These are phyloP conservation scores for Danaus chrysippus DNA, from an alignment of 2,888 invertebrate species.

Conservation along the genomic window DNA sequence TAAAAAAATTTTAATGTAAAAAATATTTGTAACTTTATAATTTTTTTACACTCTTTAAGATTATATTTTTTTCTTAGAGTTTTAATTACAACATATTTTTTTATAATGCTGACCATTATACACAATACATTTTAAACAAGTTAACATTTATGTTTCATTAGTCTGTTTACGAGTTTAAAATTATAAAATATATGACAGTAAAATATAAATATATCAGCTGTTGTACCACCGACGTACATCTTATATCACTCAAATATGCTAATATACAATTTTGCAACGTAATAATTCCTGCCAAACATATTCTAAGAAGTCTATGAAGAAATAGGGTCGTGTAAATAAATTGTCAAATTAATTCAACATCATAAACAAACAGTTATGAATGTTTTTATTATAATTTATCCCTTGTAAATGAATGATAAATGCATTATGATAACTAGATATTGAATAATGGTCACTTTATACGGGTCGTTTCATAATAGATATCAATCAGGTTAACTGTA, in stretches of 20 bases:
- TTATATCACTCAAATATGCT: constrained; percentile 4
- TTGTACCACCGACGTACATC: not conserved
- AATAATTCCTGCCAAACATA: constrained; percentile 9
- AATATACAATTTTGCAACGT: constrained; percentile 1
- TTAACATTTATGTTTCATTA: too few species aligned
- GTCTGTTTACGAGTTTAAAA: too few species aligned
- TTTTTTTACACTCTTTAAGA: too few species aligned
- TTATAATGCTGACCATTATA: too few species aligned
- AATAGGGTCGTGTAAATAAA: constrained; percentile 26
- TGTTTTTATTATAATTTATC: constrained; percentile 28
- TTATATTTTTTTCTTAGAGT: too few species aligned
- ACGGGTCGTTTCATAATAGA: constrained; percentile 30
- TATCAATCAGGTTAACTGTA: constrained; percentile 31
- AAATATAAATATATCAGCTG: too few species aligned
- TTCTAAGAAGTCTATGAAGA: not conserved
- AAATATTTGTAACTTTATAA: too few species aligned
- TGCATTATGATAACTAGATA: constrained; percentile 33
- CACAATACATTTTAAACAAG: too few species aligned
- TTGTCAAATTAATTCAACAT: constrained; percentile 27
- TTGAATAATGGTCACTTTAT: constrained; percentile 32
- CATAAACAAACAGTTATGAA: constrained; percentile 28
- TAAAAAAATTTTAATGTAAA: too few species aligned
- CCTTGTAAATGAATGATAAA: constrained; percentile 29
- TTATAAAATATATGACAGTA: too few species aligned
- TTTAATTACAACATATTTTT: too few species aligned